Conservation (phyloP, 2,797 vertebrate genomes). For the Garrulus glandarius region DNA sequence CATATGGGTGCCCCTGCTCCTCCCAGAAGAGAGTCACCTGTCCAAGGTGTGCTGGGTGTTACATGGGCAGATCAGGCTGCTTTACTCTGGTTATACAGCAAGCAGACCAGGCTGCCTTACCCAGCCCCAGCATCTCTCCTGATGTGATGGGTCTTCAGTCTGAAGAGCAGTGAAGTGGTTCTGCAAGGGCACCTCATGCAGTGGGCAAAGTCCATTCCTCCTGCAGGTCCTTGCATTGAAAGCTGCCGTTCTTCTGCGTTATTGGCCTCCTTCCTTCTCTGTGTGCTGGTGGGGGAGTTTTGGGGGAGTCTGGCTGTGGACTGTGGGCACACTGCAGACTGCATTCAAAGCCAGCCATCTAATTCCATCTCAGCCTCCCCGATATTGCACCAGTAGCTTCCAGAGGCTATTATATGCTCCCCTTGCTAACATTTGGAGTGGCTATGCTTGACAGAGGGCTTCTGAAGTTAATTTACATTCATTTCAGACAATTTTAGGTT, state of each 20-base stretch:
- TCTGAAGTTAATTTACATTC: background rate
- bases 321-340: background rate
- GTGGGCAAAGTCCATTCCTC: background rate
- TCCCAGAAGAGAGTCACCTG: background rate
- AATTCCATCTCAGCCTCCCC: background rate
- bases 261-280: background rate
- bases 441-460: background rate
- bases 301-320: background rate
- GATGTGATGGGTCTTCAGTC: background rate
- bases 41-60: background rate
- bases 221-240: background rate
- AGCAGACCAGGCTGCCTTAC: background rate
- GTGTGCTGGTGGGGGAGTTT: background rate
- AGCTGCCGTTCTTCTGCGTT: accelerated
- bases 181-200: background rate
- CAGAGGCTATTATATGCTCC: background rate
- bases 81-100: too few relatives aligned
- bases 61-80: background rate
- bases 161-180: background rate
- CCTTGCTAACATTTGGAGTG: background rate
- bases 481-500: background rate
- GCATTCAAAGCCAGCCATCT: background rate
- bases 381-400: background rate
- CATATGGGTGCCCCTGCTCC: background rate
- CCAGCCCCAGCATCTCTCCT: background rate